phyloP scores from a whole-genome alignment of 1,140 invertebrate species.

The Drosophila melanica region DNA sequence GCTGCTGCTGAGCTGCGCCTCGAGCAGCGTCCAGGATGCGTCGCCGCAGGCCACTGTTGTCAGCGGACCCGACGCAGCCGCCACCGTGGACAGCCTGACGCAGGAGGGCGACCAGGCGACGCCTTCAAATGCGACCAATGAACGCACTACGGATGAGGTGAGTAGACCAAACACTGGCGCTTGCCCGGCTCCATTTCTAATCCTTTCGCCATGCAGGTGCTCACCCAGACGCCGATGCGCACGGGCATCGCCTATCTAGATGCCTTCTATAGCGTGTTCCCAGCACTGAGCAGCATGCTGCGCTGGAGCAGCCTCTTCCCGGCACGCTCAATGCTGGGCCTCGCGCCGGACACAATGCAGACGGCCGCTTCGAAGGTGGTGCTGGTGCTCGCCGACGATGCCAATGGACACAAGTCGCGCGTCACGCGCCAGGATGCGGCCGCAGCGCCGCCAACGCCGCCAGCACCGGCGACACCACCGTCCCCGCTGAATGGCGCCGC shows the following conservation, averaged over 20 bases:
- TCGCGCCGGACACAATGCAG: conserved; percentile 38
- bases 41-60: conserved; percentile 8
- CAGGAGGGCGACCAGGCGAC: neutral
- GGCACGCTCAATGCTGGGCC: conserved; percentile 51
- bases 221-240: conserved; percentile 34
- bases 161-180: neutral
- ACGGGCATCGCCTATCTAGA: conserved; percentile 57
- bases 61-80: conserved; percentile 7
- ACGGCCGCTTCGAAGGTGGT: conserved; percentile 71
- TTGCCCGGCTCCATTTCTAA: neutral
- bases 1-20: conserved; percentile 45
- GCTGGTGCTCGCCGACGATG: conserved; percentile 70
- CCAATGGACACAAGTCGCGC: conserved; percentile 54
- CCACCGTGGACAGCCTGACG: conserved; percentile 4
- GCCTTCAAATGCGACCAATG: neutral
- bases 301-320: conserved; percentile 70
- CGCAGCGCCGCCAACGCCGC: neutral
- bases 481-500: neutral
- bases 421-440: conserved; percentile 54
- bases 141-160: conserved; percentile 46
- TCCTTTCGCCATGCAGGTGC: conserved; percentile 32
- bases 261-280: conserved; percentile 62
- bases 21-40: conserved; percentile 38
- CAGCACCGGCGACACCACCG: conserved; percentile 1
- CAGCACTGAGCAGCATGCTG: conserved; percentile 58